A percentile compares a stretch with the other conserved stretches of the same genome.
Conservation (phyloP, 1,140 invertebrate species). For the Cydia fagiglandana region DNA sequence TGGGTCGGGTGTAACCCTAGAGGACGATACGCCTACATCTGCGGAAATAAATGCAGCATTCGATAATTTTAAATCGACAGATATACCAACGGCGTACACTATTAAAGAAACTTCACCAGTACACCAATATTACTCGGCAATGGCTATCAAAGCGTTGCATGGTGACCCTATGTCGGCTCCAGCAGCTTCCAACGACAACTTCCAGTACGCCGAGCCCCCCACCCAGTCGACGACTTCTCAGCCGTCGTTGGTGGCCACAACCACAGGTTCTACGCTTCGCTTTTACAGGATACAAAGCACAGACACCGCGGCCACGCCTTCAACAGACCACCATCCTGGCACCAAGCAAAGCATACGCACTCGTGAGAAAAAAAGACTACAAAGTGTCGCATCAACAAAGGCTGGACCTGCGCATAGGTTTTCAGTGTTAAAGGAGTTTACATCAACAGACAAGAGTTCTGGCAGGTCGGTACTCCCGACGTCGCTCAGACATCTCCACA, state of each 20-base stretch:
- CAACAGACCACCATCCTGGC: conserved; percentile 28
- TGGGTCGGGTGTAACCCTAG: conserved; percentile 41
- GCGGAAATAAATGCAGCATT: conserved; percentile 56
- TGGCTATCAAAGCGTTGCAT: conserved; percentile 61
- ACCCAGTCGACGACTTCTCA: conserved; percentile 46
- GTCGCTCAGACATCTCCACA: conserved; percentile 26
- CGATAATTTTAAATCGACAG: conserved; percentile 48
- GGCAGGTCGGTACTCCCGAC: not conserved
- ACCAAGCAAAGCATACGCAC: conserved; percentile 27
- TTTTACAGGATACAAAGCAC: conserved; percentile 38
- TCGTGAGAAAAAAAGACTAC: conserved; percentile 23
- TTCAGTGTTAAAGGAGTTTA: conserved; percentile 33
- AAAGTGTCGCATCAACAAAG: conserved; percentile 6
- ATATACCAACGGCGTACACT: conserved; percentile 50
- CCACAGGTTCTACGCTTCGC: conserved; percentile 36
- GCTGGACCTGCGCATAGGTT: conserved; percentile 36
- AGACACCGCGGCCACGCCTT: conserved; percentile 37
- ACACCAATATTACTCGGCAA: conserved; percentile 60
- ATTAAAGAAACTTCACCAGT: conserved; percentile 58
- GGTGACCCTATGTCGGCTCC: conserved; percentile 50
- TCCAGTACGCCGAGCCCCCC: conserved; percentile 64
- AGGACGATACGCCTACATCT: conserved; percentile 49
- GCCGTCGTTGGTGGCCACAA: conserved; percentile 41
- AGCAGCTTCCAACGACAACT: conserved; percentile 70
- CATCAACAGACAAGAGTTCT: conserved; percentile 6